Conservation (phyloP, 2,797 vertebrate species). For the Lithobates pipiens region DNA sequence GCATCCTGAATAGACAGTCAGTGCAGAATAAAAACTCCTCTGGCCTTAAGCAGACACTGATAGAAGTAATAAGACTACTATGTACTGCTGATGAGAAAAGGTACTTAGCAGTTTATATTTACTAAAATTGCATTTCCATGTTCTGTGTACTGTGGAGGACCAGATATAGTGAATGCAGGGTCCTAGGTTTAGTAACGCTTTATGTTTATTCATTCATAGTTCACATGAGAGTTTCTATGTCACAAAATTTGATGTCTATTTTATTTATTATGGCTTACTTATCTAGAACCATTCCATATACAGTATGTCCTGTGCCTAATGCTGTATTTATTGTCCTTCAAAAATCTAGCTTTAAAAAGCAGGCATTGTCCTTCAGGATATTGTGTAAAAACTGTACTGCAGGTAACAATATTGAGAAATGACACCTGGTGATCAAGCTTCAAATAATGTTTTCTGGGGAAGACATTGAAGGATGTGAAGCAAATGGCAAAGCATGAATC, state of each 20-base stretch:
- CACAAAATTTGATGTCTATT: neutral
- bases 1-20: no score
- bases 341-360: neutral
- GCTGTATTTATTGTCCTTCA: neutral
- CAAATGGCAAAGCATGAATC: neutral
- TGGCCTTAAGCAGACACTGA: no score
- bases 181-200: no score
- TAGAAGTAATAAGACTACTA: no score
- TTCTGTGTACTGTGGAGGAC: no score
- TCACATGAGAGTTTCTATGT: neutral
- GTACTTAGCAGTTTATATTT: no score
- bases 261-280: neutral
- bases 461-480: neutral
- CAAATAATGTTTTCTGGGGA: neutral
- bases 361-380: neutral
- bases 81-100: no score
- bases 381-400: neutral
- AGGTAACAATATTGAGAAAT: neutral
- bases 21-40: no score
- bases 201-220: neutral
- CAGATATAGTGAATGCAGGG: no score
- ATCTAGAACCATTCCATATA: neutral
- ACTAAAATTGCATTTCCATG: no score
- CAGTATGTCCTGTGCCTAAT: neutral
- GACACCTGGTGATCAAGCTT: neutral